Evolutionary conservation across 1,140 invertebrate species (phyloP).

Genomic region (Chionoecetes opilio): DNA sequence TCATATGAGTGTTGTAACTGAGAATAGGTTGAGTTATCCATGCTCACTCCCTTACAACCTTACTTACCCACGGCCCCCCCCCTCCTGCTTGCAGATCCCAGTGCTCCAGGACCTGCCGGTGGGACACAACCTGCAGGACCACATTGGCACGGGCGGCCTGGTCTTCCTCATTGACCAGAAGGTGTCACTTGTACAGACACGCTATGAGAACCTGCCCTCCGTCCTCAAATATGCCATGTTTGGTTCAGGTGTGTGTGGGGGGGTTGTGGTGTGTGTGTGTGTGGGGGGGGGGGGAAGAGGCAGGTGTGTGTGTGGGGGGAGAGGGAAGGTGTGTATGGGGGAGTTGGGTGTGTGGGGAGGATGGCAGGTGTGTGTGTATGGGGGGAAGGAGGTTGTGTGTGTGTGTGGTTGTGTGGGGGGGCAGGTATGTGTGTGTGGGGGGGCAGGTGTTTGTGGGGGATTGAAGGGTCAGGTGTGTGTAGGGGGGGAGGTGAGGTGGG

Average conservation of each 20-base stretch:
- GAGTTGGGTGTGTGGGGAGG: neutral
- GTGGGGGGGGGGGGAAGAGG: neutral
- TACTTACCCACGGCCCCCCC: neutral
- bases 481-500: no score
- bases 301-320: no score
- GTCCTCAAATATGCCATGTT: slow-evolving; percentile 91
- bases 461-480: neutral
- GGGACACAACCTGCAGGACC: slow-evolving; percentile 95
- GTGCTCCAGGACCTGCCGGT: slow-evolving; percentile 90
- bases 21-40: no score
- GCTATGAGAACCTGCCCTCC: slow-evolving; percentile 90
- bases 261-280: slow-evolving; percentile 51
- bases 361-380: no score
- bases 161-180: slow-evolving; percentile 92
- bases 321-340: neutral
- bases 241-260: slow-evolving; percentile 82
- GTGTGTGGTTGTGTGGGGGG: slow-evolving; percentile 42
- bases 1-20: no score
- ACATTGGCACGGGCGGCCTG: slow-evolving; percentile 92
- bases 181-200: slow-evolving; percentile 91
- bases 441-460: neutral
- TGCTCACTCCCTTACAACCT: neutral
- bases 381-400: slow-evolving; percentile 43
- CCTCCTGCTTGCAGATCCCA: slow-evolving; percentile 84
- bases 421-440: no score